Conservation (phyloP, 1,140 invertebrate species). For the Mya arenaria region DNA sequence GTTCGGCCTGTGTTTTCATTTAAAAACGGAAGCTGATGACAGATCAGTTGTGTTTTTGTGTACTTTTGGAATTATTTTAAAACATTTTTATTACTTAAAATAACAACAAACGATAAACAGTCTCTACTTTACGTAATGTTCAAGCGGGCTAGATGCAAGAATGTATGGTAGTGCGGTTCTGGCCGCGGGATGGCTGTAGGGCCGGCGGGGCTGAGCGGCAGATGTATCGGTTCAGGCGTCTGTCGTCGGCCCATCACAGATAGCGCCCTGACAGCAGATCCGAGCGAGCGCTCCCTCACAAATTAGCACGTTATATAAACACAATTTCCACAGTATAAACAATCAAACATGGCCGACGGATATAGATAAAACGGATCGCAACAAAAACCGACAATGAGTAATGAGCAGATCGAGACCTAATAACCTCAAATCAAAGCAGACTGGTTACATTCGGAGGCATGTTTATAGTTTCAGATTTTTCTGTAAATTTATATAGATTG, state of each 20-base stretch:
- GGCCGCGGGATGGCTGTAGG: too few relatives aligned
- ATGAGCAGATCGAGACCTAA: slow-evolving; percentile 13
- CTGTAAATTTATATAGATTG: slow-evolving; percentile 32
- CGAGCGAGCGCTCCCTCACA: slow-evolving; percentile 61
- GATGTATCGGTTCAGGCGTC: slow-evolving; percentile 48
- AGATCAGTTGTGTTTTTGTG: too few relatives aligned
- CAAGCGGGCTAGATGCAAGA: too few relatives aligned
- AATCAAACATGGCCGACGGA: slow-evolving; percentile 57
- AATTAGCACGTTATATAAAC: slow-evolving; percentile 72
- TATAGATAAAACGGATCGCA: slow-evolving; percentile 56
- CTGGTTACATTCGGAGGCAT: slow-evolving; percentile 27
- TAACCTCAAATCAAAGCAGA: slow-evolving; percentile 9
- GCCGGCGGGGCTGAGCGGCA: background rate
- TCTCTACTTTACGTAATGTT: too few relatives aligned
- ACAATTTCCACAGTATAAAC: slow-evolving; percentile 65
- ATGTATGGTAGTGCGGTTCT: too few relatives aligned
- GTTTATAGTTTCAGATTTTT: slow-evolving; percentile 42
- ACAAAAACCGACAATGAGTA: slow-evolving; percentile 54
- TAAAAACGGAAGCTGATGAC: too few relatives aligned
- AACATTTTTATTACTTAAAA: too few relatives aligned
- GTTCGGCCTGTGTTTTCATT: too few relatives aligned
- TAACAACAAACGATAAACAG: too few relatives aligned
- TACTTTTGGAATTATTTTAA: too few relatives aligned
- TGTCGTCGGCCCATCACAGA: slow-evolving; percentile 33
- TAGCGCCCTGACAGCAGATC: slow-evolving; percentile 50